A percentile compares a stretch with the other conserved stretches of the same genome.
Conservation (phyloP, 2,888 invertebrate species). For the Agriotes lineatus region DNA sequence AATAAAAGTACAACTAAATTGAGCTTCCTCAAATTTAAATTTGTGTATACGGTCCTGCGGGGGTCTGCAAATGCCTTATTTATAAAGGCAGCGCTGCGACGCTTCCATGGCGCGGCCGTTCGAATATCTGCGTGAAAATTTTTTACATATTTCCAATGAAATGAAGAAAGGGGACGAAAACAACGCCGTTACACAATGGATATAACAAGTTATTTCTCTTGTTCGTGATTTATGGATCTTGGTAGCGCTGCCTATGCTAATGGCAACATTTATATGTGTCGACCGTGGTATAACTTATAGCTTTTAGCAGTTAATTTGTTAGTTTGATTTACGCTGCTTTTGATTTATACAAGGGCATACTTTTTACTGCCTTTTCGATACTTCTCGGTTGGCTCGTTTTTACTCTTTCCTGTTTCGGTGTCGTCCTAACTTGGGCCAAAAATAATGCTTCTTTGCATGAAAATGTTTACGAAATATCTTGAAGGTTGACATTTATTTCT, state of each 20-base stretch:
- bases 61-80: not conserved
- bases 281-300: conserved; percentile 63
- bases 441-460: too few relatives aligned
- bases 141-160: conserved; percentile 62
- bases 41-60: too few relatives aligned
- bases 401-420: not conserved
- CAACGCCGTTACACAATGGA: conserved; percentile 65
- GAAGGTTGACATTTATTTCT: too few relatives aligned
- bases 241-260: conserved; percentile 67
- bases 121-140: conserved; percentile 37
- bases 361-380: conserved; percentile 24
- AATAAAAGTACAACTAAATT: too few relatives aligned
- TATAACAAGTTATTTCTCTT: conserved; percentile 67
- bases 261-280: conserved; percentile 67
- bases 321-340: conserved; percentile 66
- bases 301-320: conserved; percentile 67
- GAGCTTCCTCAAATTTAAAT: not conserved
- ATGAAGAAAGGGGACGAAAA: conserved; percentile 60
- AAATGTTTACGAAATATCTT: too few relatives aligned
- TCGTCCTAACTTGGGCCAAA: not conserved
- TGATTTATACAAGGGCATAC: conserved; percentile 53
- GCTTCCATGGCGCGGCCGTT: not conserved
- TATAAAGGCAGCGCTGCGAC: conserved; percentile 9
- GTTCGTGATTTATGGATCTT: conserved; percentile 65
- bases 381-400: not conserved